Percentiles rank a stretch among this genome's conserved stretches.
These are phyloP conservation scores for Cepaea hortensis DNA, from an alignment of 2,888 invertebrate genomes.

Conservation along the genomic window DNA sequence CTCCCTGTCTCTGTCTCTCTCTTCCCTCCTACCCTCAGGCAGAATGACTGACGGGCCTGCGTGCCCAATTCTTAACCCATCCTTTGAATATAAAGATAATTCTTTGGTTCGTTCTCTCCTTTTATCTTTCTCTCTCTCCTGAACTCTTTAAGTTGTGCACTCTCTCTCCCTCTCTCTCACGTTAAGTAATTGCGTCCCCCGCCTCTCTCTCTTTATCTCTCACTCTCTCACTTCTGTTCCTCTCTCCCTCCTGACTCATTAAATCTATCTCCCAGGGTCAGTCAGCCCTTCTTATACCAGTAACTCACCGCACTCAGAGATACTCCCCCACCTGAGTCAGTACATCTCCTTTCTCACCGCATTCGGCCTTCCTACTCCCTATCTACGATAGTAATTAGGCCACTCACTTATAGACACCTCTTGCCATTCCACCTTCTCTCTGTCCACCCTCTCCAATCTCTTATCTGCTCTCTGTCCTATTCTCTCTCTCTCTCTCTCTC, in stretches of 20 bases:
- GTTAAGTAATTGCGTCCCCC: too few relatives aligned
- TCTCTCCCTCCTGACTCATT: not conserved
- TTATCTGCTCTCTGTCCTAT: not conserved
- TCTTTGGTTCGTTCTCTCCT: not conserved
- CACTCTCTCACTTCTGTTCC: not conserved
- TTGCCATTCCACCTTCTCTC: slow-evolving; percentile 31
- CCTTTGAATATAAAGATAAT: too few relatives aligned
- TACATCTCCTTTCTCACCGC: too few relatives aligned
- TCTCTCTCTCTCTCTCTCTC: not conserved
- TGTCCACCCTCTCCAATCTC: not conserved
- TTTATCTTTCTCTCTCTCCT: not conserved
- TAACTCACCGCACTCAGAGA: not conserved
- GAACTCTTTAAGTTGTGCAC: not conserved
- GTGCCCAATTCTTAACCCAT: too few relatives aligned
- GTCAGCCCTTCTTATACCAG: not conserved
- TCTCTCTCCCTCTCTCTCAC: too few relatives aligned
- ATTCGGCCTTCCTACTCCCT: too few relatives aligned
- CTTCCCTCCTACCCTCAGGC: too few relatives aligned
- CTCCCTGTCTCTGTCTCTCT: too few relatives aligned
- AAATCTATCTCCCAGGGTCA: not conserved
- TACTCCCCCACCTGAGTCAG: not conserved
- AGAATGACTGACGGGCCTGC: too few relatives aligned
- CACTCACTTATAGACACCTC: not conserved
- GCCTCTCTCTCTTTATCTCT: not conserved
- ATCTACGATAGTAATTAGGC: too few relatives aligned